Conservation (phyloP, 2,888 invertebrate species). For the Elysia crispata region DNA sequence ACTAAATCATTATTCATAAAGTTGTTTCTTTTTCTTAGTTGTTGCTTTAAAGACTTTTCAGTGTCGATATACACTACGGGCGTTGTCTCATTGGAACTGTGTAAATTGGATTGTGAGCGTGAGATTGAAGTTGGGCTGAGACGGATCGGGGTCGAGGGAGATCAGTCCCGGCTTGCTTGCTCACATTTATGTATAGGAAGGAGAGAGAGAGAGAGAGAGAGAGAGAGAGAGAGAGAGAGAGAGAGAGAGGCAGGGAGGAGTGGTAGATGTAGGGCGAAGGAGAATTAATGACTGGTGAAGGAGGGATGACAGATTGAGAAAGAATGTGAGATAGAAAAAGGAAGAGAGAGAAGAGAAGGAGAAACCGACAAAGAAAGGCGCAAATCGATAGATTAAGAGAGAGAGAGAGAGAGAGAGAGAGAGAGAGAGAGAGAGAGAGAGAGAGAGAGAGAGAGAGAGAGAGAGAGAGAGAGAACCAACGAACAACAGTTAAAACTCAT, state of each 20-base stretch:
- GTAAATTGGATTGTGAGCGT: too few species aligned
- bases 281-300: background rate
- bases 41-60: too few species aligned
- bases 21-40: too few species aligned
- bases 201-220: background rate
- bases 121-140: too few species aligned
- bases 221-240: background rate
- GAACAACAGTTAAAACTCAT: background rate
- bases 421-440: conserved; percentile 25
- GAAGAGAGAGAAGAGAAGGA: background rate
- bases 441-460: conserved; percentile 20
- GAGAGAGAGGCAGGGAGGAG: background rate
- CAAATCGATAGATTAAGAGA: background rate
- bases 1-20: too few species aligned
- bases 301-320: background rate
- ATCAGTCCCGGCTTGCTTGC: too few species aligned
- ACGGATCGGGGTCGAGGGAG: too few species aligned
- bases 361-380: background rate
- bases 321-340: too few species aligned
- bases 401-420: background rate
- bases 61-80: too few species aligned
- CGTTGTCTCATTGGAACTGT: too few species aligned
- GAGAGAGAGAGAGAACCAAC: conserved; percentile 33
- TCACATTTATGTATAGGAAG: background rate
- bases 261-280: background rate